phyloP scores from a whole-genome alignment of 1,140 invertebrate genomes.

The Brachionus sp. region DNA sequence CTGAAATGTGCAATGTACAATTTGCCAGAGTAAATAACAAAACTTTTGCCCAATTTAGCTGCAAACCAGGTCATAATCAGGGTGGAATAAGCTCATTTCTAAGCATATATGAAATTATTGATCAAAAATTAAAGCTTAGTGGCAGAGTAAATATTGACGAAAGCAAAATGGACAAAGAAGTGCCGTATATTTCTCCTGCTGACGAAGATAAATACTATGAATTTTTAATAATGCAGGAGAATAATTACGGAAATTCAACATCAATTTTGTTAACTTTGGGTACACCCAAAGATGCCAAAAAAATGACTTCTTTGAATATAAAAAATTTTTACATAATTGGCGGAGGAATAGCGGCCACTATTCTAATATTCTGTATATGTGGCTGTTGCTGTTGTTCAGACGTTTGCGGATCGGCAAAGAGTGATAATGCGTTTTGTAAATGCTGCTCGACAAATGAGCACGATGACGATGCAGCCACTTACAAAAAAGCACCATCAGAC shows the following conservation, averaged over 20 bases:
- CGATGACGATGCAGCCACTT: neutral
- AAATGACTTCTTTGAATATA: neutral
- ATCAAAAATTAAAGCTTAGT: slow-evolving; percentile 15
- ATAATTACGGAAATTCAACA: slow-evolving; percentile 16
- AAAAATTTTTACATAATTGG: slow-evolving; percentile 28
- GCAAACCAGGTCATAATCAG: slow-evolving; percentile 33
- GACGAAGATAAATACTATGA: slow-evolving; percentile 42
- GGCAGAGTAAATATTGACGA: slow-evolving; percentile 42
- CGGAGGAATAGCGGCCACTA: neutral
- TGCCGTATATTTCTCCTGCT: slow-evolving; percentile 36
- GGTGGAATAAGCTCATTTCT: slow-evolving; percentile 28
- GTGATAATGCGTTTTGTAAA: neutral
- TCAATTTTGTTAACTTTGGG: slow-evolving; percentile 36
- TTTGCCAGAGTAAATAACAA: slow-evolving; percentile 33
- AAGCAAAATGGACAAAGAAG: slow-evolving; percentile 44
- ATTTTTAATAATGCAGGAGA: slow-evolving; percentile 44
- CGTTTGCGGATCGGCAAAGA: neutral
- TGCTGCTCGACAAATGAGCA: neutral
- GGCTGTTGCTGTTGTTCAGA: slow-evolving; percentile 38
- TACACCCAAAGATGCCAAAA: neutral
- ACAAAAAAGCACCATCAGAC: slow-evolving; percentile 39
- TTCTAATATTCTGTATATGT: slow-evolving; percentile 11
- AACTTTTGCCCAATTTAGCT: slow-evolving; percentile 42
- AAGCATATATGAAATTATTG: slow-evolving; percentile 30
- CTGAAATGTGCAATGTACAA: slow-evolving; percentile 39